Percentiles rank a stretch among this genome's conserved stretches.
phyloP scores from a whole-genome alignment of 1,140 invertebrate species.

The Zaprionus taronus region DNA sequence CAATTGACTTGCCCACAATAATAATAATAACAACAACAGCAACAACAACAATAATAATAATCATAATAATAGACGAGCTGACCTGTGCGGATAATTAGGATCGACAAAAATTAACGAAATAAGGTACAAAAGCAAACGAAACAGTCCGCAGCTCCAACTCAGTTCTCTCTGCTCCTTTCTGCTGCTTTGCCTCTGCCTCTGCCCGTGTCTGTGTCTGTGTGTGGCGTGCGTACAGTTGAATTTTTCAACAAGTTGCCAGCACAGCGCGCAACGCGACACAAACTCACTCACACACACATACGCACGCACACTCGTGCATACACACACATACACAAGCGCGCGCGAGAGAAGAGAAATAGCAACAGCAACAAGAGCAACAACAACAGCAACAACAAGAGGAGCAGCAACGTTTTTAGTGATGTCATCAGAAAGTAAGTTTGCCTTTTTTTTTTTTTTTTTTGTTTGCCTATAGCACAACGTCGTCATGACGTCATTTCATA shows the following conservation, averaged over 20 bases:
- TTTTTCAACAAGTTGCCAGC: slow-evolving; percentile 62
- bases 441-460: slow-evolving; percentile 28
- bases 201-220: slow-evolving; percentile 18
- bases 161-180: background rate
- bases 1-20: slow-evolving; percentile 3
- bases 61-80: background rate
- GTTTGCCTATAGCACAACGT: slow-evolving; percentile 51
- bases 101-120: background rate
- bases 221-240: slow-evolving; percentile 55
- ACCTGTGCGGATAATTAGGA: slow-evolving; percentile 3
- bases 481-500: slow-evolving; percentile 82
- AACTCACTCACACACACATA: slow-evolving; percentile 27
- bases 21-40: background rate
- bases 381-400: slow-evolving; percentile 41
- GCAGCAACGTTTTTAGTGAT: slow-evolving; percentile 81
- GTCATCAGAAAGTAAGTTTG: slow-evolving; percentile 82
- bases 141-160: slow-evolving; percentile 2
- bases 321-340: slow-evolving; percentile 21
- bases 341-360: slow-evolving; percentile 46
- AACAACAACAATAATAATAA: background rate
- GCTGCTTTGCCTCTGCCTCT: background rate
- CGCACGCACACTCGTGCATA: background rate
- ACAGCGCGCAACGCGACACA: slow-evolving; percentile 55
- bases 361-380: slow-evolving; percentile 61
- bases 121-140: slow-evolving; percentile 1